Evolutionary conservation across 2,888 invertebrate species (phyloP), one percentile per base, ranked within the genome.

Genomic region (Caenorhabditis angaria): DNA sequence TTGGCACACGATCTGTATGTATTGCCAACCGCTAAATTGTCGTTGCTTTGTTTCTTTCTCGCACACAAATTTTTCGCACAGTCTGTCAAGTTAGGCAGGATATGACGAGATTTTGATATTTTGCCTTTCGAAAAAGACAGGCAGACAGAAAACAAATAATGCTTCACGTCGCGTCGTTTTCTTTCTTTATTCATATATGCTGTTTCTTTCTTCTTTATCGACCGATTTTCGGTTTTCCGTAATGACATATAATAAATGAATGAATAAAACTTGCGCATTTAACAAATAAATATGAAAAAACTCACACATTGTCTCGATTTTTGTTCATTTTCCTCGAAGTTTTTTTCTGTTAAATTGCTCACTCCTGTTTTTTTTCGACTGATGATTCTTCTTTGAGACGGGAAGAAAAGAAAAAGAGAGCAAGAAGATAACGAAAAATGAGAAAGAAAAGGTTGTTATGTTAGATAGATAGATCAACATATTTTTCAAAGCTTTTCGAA

Each of bases 391-490:
- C 14, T 41, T 18, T 41, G 41, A 41, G 41, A 41, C 18, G 18
- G 41, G 41, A 14, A 14, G 41, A 41, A 41, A 14, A 41, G 41
- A 3, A 5, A 18, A 14, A 41, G 41, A 41, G 18, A 41, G 18
- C 2, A 41, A 18, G 41, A 41, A 41, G 18, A 41, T 18, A 18
- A 41, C 10, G 41, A 41, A 2, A 18, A 41, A 41, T 3, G 18
- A 41, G 18, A 41, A 41, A 41, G 41, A 41, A 41, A 41, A 41
- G 41, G 41, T 41, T 41, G 41, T 41, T 41, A 41, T 41, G 41
- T 41, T 41, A 41, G 41, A 41, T 41, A 41, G 41, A 41, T 41
- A 41, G 10, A 41, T 41, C 41, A 41, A 41, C 41, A 41, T 41
- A 41, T 14, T 41, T 41, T 41, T 41, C 41, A 18, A 18, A 41